Percentiles rank a stretch among this genome's conserved stretches.
Conservation (phyloP, 2,113 vertebrate species). For the Carollia perspicillata region DNA sequence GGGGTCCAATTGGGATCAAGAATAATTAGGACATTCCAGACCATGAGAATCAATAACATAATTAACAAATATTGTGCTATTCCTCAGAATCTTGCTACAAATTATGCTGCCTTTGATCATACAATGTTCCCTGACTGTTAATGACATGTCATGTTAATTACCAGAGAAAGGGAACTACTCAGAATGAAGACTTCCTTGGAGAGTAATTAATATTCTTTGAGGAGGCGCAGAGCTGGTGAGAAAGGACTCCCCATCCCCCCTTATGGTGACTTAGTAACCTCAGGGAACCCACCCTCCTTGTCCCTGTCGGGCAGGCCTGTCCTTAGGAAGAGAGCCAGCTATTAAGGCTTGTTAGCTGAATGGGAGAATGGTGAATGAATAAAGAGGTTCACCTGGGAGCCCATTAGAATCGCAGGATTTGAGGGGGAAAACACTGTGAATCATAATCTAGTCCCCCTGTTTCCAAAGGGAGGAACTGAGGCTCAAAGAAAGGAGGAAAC, state of each 20-base stretch:
- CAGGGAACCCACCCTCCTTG: background rate
- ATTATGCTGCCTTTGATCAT: constrained; percentile 85
- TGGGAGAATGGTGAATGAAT: background rate
- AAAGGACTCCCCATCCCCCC: background rate
- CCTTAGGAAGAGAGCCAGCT: background rate
- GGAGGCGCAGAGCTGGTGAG: background rate
- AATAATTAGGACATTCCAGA: constrained; percentile 83
- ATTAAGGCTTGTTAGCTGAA: background rate
- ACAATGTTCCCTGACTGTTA: constrained; percentile 77
- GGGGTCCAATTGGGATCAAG: constrained; percentile 54
- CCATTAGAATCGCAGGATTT: too few species aligned
- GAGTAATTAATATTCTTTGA: constrained; percentile 69
- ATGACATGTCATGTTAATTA: constrained; percentile 83
- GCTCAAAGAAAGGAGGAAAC: background rate
- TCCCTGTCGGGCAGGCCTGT: background rate
- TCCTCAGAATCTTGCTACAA: constrained; percentile 85
- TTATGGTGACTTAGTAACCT: background rate
- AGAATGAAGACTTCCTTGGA: constrained; percentile 69
- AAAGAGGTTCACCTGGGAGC: background rate
- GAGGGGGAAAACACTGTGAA: background rate
- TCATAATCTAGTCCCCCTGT: background rate
- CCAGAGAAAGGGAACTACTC: constrained; percentile 66
- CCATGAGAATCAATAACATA: constrained; percentile 84
- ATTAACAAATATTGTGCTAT: constrained; percentile 84
- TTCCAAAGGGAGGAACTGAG: background rate